Evolutionary conservation across 2,888 invertebrate genomes (phyloP), one percentile per base, ranked within the genome.

Genomic region (Nebria salina): DNA sequence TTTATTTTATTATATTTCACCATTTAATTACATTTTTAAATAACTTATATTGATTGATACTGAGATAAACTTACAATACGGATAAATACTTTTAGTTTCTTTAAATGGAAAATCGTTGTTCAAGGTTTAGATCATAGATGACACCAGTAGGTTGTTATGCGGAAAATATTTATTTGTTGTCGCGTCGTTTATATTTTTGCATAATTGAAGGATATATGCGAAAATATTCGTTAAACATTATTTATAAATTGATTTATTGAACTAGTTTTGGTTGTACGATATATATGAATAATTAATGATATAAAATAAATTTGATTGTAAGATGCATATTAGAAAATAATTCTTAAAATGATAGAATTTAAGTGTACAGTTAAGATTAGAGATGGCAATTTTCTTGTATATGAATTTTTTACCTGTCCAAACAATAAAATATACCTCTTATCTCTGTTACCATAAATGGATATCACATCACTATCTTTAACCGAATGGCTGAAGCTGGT

Each of bases 391-490:
- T 34, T 34, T 34, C 34, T 34, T 34, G 34, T 34, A 34, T 34
- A 25, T 66, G n/a, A 66, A 20, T 66, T 70, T 70, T 70, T 25
- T 34, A 70, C 41, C 74, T n/a, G 65, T 74, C 26, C n/a, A 42
- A 20, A 26, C n/a, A 76, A 75, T 81, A 81, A 81, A 81, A 81
- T 81, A 75, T 72, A 75, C 43, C 13, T 64, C 81, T 81, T 81
- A 81, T 81, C 81, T 81, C 20, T 72, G 81, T 65, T 81, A 75
- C 81, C 81, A 75, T 81, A 81, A 81, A 81, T 72, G 81, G 75
- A 75, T 81, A 81, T 81, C 81, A 81, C 75, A 68, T 15, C 81
- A 81, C 76, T 81, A 81, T 81, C 81, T 75, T 15, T 11, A 75
- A 65, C 64, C 15, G 75, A 54, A 75, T 26, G 54, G 54, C 26